Evolutionary conservation across 2,113 vertebrate species (phyloP).

Genomic region (Gymnogyps californianus): DNA sequence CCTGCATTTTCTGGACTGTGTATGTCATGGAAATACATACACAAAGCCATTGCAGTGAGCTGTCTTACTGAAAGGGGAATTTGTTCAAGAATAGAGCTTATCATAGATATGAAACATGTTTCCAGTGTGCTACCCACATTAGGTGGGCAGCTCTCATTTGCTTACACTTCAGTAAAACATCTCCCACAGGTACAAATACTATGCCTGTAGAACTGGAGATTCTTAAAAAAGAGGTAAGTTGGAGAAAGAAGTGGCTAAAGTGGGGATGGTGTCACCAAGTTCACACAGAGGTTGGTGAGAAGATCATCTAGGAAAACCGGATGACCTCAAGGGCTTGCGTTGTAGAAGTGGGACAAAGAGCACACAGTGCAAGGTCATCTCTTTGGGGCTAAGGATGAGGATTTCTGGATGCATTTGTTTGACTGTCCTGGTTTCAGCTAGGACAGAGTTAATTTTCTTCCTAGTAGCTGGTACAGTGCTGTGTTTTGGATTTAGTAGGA

Average conservation of each 20-base stretch:
- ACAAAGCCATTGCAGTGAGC: not conserved
- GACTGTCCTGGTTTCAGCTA: not conserved
- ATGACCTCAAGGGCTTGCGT: not conserved
- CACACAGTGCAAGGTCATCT: not conserved
- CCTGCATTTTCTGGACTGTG: not conserved
- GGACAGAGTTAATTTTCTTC: too few relatives aligned
- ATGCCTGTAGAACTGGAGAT: not conserved
- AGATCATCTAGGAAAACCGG: not conserved
- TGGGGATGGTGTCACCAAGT: not conserved
- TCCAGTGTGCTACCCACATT: not conserved
- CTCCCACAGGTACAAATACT: not conserved
- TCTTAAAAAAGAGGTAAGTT: not conserved
- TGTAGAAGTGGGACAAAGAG: not conserved
- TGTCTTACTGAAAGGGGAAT: not conserved
- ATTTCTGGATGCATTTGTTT: not conserved
- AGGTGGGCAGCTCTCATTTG: not conserved
- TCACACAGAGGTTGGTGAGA: not conserved
- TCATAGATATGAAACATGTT: not conserved
- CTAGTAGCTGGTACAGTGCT: too few relatives aligned
- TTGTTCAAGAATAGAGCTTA: not conserved
- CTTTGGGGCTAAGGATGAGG: not conserved
- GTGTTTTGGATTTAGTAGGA: too few relatives aligned
- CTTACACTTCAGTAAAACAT: not conserved
- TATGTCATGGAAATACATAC: accelerated
- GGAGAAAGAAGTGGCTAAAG: not conserved